These are phyloP conservation scores for Drosophila pandora DNA, from an alignment of 1,140 invertebrate genomes.

Conservation along the genomic window DNA sequence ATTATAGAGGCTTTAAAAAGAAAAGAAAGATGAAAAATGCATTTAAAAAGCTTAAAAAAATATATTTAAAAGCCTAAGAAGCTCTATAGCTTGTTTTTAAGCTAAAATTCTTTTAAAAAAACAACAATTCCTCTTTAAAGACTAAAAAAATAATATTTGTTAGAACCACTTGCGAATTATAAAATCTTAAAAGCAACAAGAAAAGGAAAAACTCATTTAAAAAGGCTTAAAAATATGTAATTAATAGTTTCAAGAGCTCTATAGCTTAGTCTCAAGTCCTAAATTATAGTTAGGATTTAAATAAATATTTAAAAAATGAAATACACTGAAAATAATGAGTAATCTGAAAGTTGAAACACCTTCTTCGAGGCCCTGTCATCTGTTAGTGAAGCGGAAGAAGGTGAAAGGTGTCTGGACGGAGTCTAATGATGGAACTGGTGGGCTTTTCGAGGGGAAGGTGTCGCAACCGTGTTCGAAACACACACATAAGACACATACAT, in stretches of 20 bases:
- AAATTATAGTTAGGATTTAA: not conserved
- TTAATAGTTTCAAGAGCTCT: too few relatives aligned
- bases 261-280: not conserved
- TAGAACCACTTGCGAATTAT: too few relatives aligned
- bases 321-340: conserved; percentile 5
- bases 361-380: not conserved
- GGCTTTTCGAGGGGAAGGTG: conserved; percentile 4
- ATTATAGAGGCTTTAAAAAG: not conserved
- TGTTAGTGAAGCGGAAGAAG: conserved; percentile 28
- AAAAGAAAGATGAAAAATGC: not conserved
- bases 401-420: conserved; percentile 59
- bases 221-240: too few relatives aligned
- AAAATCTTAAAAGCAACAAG: too few relatives aligned
- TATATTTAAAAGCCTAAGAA: too few relatives aligned
- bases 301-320: conserved; percentile 15
- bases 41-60: too few relatives aligned
- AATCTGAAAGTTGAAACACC: not conserved
- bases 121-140: too few relatives aligned
- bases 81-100: too few relatives aligned
- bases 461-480: conserved; percentile 7
- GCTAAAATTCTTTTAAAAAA: too few relatives aligned
- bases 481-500: not conserved
- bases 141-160: too few relatives aligned
- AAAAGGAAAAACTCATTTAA: too few relatives aligned
- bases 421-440: conserved; percentile 21